Evolutionary conservation across 2,888 invertebrate genomes (phyloP).

Genomic region (Lasioglossum zephyrum): DNA sequence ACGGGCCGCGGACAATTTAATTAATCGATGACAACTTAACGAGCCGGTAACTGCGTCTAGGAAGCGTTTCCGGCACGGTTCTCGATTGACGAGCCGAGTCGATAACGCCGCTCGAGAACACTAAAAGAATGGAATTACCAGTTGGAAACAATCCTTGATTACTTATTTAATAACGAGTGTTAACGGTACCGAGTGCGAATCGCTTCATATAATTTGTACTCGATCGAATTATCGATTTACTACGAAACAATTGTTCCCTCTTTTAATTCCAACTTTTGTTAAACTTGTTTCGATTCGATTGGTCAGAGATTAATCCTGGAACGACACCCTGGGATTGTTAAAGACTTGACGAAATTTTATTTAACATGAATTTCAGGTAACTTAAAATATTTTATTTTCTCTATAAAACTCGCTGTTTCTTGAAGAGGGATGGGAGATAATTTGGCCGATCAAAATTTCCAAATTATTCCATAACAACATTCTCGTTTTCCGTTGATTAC

Average conservation of each 20-base stretch:
- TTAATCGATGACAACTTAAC: conserved; percentile 59
- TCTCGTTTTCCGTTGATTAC: not conserved
- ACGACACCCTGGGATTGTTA: not conserved
- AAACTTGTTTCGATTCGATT: not conserved
- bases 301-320: not conserved
- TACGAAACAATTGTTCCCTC: not conserved
- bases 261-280: not conserved
- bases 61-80: conserved; percentile 18
- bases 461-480: not conserved
- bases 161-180: conserved; percentile 14
- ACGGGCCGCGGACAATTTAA: conserved; percentile 49
- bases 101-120: conserved; percentile 22
- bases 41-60: conserved; percentile 33
- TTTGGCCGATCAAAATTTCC: not conserved
- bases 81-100: conserved; percentile 33
- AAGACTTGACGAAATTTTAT: not conserved
- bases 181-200: not conserved
- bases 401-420: not conserved
- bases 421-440: not conserved
- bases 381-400: not conserved
- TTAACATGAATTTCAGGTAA: not conserved
- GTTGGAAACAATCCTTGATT: conserved; percentile 32
- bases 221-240: not conserved
- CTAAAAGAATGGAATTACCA: conserved; percentile 2
- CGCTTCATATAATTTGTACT: not conserved